Conservation (phyloP, 1,140 invertebrate genomes). For the Frieseomelitta varia region DNA sequence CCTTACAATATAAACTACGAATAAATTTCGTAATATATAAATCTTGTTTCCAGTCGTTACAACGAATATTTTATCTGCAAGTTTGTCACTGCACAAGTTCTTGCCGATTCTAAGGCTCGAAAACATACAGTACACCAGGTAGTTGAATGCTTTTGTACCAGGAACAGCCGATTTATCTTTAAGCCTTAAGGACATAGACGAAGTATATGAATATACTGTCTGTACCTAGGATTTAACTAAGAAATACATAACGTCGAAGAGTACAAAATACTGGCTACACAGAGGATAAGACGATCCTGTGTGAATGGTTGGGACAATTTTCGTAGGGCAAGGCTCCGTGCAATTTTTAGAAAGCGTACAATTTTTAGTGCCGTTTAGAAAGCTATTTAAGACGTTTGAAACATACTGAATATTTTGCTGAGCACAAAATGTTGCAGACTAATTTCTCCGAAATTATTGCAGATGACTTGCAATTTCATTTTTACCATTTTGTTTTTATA, state of each 20-base stretch:
- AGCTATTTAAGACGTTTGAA: too few species aligned
- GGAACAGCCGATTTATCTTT: not conserved
- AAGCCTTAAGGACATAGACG: not conserved
- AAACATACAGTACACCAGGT: not conserved
- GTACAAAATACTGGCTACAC: too few species aligned
- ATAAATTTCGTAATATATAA: too few species aligned
- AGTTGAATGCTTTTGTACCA: not conserved
- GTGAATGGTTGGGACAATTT: slow-evolving; percentile 4
- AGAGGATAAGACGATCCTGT: not conserved
- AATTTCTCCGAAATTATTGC: too few species aligned
- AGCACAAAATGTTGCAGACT: too few species aligned
- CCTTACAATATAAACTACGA: too few species aligned
- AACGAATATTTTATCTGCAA: slow-evolving; percentile 7
- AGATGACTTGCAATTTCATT: too few species aligned
- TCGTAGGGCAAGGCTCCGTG: not conserved
- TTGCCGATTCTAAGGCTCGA: not conserved
- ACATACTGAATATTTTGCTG: too few species aligned
- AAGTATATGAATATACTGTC: too few species aligned
- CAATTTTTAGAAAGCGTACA: not conserved
- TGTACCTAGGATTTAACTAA: not conserved
- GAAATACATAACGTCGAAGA: not conserved
- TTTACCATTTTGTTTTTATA: too few species aligned
- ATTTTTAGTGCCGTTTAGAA: too few species aligned
- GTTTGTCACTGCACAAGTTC: not conserved
- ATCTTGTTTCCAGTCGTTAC: not conserved